Base-by-base conservation (phyloP, 2,888 invertebrate genomes). In the Drosophila conformis region DNA sequence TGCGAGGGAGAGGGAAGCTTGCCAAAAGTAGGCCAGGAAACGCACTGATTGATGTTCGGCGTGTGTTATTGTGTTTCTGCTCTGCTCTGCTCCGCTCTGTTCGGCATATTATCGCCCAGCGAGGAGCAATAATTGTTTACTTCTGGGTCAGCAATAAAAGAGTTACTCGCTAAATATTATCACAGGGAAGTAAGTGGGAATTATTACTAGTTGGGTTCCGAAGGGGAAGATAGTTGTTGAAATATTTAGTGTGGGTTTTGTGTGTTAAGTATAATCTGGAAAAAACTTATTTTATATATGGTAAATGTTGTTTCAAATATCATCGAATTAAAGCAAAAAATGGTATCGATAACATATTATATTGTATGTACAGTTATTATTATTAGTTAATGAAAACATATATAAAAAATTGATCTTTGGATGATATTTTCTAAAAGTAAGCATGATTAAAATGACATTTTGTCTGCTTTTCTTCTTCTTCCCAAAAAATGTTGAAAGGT, bases 111-210 rank as follows among this genome's bases (percentile, higher is more conserved):
- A 60, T 60, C 59, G 36, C 11, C 49, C 48, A 25, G 15, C 21
- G 29, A 31, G 48, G 36, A 31, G 52, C 46, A 68, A 60, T 73
- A 78, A 76, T 46, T 52, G 46, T 29, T 57, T 46, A 31, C 27
- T 31, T 27, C 27, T 42, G 35, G 18, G 53, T 21, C 33, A 25
- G n/a, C 13, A 15, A 15, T 25, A 46, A 46, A 53, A 29, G n/a
- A 29, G 46, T 52, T 58, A 4, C 25, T 59, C 33, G 31, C 35
- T 27, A 33, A 38, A 54, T 54, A 53, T 38, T 33, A 46, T 25
- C 46, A 46, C 46, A 25, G 25, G 15, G 21, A 46, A 8, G 21
- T 25, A 4, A 46, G 21, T 53, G 8, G 33, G 15, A 33, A 21
- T 53, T 21, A 35, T 53, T 53, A 25, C 11, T n/a, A 29, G 11